phyloP scores from a whole-genome alignment of 2,113 vertebrate genomes.

The Pantherophis guttatus region DNA sequence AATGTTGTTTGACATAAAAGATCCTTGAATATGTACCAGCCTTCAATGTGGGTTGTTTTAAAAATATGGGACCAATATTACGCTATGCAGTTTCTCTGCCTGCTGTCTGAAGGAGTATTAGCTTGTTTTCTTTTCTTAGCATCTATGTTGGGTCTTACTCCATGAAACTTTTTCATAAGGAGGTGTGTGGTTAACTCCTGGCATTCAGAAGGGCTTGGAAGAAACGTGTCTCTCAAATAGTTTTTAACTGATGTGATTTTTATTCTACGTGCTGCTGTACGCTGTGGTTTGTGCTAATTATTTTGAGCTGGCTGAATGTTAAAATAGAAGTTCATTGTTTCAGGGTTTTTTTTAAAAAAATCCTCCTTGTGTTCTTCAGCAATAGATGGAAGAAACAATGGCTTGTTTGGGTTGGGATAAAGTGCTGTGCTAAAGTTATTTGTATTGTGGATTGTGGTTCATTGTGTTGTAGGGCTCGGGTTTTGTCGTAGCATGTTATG shows the following conservation, averaged over 20 bases:
- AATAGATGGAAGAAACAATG: not conserved
- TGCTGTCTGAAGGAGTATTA: not conserved
- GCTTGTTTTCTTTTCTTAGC: not conserved
- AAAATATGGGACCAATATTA: not conserved
- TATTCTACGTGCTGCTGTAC: not conserved
- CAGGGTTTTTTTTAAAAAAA: not conserved
- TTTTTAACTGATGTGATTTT: not conserved
- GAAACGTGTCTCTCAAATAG: not conserved
- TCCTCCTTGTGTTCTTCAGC: not conserved
- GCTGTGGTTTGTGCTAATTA: not conserved
- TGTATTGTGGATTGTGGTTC: not conserved
- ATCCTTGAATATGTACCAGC: not conserved
- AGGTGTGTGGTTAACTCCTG: not conserved
- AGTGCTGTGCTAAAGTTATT: not conserved
- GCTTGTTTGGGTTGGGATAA: not conserved
- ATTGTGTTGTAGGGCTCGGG: not conserved
- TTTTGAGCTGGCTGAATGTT: not conserved
- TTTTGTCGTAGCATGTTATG: not conserved
- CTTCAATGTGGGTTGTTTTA: not conserved
- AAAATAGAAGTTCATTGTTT: not conserved
- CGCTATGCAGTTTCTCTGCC: not conserved
- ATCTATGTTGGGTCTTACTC: not conserved
- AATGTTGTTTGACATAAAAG: not conserved
- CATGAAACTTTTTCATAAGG: not conserved
- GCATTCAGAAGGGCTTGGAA: not conserved